Conservation (phyloP, 1,140 invertebrate species). For the Lepidurus packardi region DNA sequence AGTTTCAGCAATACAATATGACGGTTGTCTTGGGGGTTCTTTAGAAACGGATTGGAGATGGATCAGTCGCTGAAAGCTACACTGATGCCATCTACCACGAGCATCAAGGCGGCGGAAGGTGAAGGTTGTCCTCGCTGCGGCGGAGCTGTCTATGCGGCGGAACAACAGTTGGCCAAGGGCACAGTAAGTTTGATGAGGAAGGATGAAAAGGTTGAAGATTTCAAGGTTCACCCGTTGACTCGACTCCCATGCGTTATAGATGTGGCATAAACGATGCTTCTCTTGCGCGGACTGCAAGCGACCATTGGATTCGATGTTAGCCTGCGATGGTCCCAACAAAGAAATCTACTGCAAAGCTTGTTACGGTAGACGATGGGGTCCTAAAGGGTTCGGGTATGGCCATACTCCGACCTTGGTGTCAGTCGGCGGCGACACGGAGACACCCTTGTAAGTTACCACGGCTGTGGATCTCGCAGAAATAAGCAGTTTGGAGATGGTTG, state of each 20-base stretch:
- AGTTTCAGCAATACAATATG: background rate
- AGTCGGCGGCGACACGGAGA: constrained; percentile 62
- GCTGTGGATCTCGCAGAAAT: background rate
- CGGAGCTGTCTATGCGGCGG: constrained; percentile 87
- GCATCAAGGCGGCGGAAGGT: constrained; percentile 75
- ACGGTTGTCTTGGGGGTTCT: background rate
- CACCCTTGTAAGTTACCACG: constrained; percentile 59
- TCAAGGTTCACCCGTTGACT: too few relatives aligned
- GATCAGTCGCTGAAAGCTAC: constrained; percentile 53
- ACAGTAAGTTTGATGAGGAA: constrained; percentile 53
- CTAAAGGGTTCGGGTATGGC: constrained; percentile 80
- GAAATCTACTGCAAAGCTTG: constrained; percentile 83
- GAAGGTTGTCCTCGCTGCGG: constrained; percentile 87
- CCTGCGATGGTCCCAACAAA: constrained; percentile 80
- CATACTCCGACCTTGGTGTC: constrained; percentile 77
- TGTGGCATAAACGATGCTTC: constrained; percentile 94
- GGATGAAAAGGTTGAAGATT: background rate
- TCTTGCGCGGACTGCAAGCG: constrained; percentile 87
- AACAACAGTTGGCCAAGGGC: constrained; percentile 87
- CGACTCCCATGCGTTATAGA: constrained; percentile 47
- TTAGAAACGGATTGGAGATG: constrained; percentile 27
- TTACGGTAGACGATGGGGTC: constrained; percentile 82
- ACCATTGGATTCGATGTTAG: constrained; percentile 84
- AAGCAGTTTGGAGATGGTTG: background rate
- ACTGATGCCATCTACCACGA: constrained; percentile 76